Base-by-base conservation (phyloP, 2,888 invertebrate genomes). In the Eupithecia inturbata region DNA sequence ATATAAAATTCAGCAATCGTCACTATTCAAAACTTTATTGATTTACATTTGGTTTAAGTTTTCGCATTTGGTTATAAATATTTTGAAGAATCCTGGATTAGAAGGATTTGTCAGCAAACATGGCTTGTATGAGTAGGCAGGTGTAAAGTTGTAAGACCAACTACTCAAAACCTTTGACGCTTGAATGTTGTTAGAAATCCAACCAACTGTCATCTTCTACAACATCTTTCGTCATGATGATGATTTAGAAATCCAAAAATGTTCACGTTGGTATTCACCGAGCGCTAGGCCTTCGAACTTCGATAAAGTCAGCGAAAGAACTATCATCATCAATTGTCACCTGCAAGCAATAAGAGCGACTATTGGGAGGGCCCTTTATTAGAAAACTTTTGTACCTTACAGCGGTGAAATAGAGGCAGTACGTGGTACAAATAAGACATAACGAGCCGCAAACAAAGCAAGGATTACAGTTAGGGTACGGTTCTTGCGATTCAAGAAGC, bases 271-370 rank as follows among this genome's bases (percentile, higher is more conserved):
- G 66, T 64, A 70, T 49, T 60, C 33, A 45, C 78, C 81, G 84
- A 85, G 83, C 82, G 81, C 77, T 82, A 79, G 70, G 73, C 80
- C 73, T 74, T 78, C 75, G 78, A 87, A 87, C 81, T 88, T 87
- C 81, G 79, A 71, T 82, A 81, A 91, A 92, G 91, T 90, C 88
- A 89, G 89, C 90, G 91, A 92, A 91, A 91, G 89, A 90, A 86
- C 90, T 87, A 91, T 92, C 83, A 87, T 86, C 89, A 94, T 94
- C 93, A 93, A 94, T 94, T 94, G 94, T 92, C 93, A 93, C 92
- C 90, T 85, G 89, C 88, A 90, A 86, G 90, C 91, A 93, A 93
- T 94, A 94, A 94, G 88, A 92, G 90, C 89, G 91, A 86, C 89
- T 89, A 90, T 90, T 84, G 89, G 87, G 86, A 87, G 87, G 85